Base-by-base conservation (phyloP, 2,888 invertebrate species). In the Cyclophora punctaria region DNA sequence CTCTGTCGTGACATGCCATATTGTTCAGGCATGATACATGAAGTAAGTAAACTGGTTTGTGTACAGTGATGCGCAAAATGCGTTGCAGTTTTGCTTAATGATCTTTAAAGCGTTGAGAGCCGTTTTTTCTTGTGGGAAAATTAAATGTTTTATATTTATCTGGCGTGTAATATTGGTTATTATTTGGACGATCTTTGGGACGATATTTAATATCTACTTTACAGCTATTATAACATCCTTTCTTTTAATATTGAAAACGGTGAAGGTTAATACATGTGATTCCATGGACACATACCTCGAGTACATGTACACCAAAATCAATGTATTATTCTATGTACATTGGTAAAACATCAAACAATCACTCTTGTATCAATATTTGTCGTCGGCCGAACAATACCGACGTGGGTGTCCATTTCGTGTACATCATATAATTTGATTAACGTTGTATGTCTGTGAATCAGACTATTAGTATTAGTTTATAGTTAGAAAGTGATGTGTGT, bases 1-100 rank as follows among this genome's bases (percentile, higher is more conserved):
- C 67, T 67, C 71, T 78, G 80, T 83, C 85, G 83, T 84, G 85
- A 85, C 84, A 82, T 74, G 78, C 83, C 85, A 84, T 85, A 86
- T 85, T 84, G 86, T 86, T 81, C 85, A 71, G 71, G 71, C 66
- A 80, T 83, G 81, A 82, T 83, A 83, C 83, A 80, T 80, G 81
- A 70, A 75, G 78, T 79, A 74, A 74, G 81, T 75, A 74, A 81
- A 83, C 84, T 75, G 83, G 84, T 85, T 81, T 73, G 66, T 50
- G 78, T 79, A 79, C 78, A 66, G 69, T 75, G 70, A 71, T 69
- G 73, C 69, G 69, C 75, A 74, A 66, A 80, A 75, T 63, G 71
- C 73, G 67, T 75, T 73, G 71, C 71, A 67, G 69, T 80, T 78
- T 77, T 72, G 69, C 69, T 72, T 79, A 82, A 81, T 81, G 77